Conservation (phyloP, 2,888 invertebrate genomes). For the Catocala fraxini region DNA sequence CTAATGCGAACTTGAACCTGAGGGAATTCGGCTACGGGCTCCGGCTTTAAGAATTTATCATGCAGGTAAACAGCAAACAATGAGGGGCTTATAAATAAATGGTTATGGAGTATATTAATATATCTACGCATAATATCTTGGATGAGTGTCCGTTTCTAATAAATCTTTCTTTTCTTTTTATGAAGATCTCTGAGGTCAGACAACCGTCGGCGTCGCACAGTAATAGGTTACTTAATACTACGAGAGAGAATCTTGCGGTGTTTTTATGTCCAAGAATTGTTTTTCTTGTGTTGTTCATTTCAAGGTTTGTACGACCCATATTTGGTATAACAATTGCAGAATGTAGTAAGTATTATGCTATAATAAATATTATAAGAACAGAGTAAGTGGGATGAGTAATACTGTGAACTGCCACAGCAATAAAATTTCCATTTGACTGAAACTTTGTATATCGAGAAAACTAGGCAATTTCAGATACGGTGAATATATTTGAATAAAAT, state of each 20-base stretch:
- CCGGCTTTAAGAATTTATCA: constrained; percentile 31
- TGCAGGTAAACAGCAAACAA: constrained; percentile 15
- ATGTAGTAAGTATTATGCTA: too few species aligned
- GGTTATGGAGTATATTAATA: constrained; percentile 1
- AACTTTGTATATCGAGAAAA: too few species aligned
- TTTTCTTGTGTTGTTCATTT: too few species aligned
- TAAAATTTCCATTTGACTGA: too few species aligned
- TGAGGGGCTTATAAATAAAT: constrained; percentile 9
- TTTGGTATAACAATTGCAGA: too few species aligned
- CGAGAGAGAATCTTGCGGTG: background rate
- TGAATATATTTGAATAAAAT: too few species aligned
- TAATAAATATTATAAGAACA: too few species aligned
- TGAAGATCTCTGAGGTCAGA: constrained; percentile 1
- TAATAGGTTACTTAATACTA: background rate
- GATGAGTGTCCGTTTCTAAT: background rate
- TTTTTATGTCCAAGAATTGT: too few species aligned
- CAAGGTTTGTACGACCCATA: too few species aligned
- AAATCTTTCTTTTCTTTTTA: background rate
- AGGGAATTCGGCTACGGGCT: constrained; percentile 34
- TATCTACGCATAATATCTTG: background rate
- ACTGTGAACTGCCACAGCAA: too few species aligned
- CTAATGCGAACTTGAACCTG: constrained; percentile 37
- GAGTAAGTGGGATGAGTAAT: too few species aligned
- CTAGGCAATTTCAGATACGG: too few species aligned
- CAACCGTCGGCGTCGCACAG: background rate